Evolutionary conservation across 2,888 invertebrate species (phyloP).

Genomic region (Rhorus exstirpatorius): DNA sequence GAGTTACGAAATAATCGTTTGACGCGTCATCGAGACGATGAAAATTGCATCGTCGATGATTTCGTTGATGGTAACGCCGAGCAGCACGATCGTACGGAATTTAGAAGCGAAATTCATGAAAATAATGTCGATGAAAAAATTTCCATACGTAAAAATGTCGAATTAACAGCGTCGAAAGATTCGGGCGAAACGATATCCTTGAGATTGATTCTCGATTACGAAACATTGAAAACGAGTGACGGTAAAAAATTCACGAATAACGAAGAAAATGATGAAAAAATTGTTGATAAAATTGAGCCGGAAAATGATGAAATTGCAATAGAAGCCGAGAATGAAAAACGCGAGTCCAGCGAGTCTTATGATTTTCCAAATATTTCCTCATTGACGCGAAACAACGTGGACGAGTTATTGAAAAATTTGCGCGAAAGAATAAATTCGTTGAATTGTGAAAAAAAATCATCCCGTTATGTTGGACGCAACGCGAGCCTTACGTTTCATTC

Average conservation of each 20-base stretch:
- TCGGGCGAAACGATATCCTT: conserved; percentile 49
- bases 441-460: conserved; percentile 42
- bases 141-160: not conserved
- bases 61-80: too few relatives aligned
- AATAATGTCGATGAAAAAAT: not conserved
- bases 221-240: not conserved
- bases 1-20: conserved; percentile 24
- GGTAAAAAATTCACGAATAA: not conserved
- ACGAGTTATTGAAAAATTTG: conserved; percentile 63
- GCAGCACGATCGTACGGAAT: too few relatives aligned
- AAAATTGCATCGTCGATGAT: conserved; percentile 21
- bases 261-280: not conserved
- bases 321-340: not conserved
- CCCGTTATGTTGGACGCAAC: conserved; percentile 5
- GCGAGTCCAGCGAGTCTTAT: not conserved
- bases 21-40: conserved; percentile 5
- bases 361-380: conserved; percentile 40
- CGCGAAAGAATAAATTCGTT: conserved; percentile 58
- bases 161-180: conserved; percentile 5
- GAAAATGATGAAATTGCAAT: not conserved
- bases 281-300: not conserved
- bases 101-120: too few relatives aligned
- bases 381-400: conserved; percentile 56
- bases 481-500: conserved; percentile 8
- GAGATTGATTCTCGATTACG: conserved; percentile 28